Base-by-base conservation (phyloP, 2,113 vertebrate species). In the Philantomba maxwellii region DNA sequence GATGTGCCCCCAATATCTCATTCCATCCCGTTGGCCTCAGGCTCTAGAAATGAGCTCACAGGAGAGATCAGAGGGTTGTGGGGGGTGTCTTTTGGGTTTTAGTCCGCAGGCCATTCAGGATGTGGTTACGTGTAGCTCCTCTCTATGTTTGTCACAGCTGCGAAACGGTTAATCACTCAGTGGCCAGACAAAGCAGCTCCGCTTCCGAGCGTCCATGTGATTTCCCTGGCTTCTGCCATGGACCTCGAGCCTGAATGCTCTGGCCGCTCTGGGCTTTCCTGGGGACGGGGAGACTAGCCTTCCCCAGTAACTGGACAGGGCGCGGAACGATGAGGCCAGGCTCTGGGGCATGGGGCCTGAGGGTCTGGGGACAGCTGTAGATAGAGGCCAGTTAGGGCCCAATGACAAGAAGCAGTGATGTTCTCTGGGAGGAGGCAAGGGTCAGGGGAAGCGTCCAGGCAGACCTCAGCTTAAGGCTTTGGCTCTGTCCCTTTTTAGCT, bases 241-340 rank as follows among this genome's bases (percentile, higher is more conserved):
- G 66, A 33, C 92, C 77, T 86, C 0, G 0, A 11, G 43, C 60
- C 84, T 97, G 95, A 94, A 97, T 66, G 49, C 78, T 92, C 97
- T 93, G 49, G 85, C 89, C 80, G 8, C 88, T 78, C 58, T 4
- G 13, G 82, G 85, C 62, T 86, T 95, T 93, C 89, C 85, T 26
- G 97, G 53, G 53, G 13, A 26, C 0, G 0, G 58, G 25, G 55
- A 75, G 53, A 58, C 70, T 33, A 75, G 51, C 28, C 77, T 96
- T 89, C 55, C 45, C 36, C 70, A 57, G 13, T 62, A 28, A 66
- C 1, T 55, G 64, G 86, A 36, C 49, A 75, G 53, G 88, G 66
- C 6, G 0, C 14, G 58, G 75, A 81, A 45, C 39, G 33, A 14
- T 17, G 87, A 92, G 49, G 43, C 49, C 10, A 3, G 47, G 23